Conservation (phyloP, 1,140 invertebrate species). For the Apis mellifera region DNA sequence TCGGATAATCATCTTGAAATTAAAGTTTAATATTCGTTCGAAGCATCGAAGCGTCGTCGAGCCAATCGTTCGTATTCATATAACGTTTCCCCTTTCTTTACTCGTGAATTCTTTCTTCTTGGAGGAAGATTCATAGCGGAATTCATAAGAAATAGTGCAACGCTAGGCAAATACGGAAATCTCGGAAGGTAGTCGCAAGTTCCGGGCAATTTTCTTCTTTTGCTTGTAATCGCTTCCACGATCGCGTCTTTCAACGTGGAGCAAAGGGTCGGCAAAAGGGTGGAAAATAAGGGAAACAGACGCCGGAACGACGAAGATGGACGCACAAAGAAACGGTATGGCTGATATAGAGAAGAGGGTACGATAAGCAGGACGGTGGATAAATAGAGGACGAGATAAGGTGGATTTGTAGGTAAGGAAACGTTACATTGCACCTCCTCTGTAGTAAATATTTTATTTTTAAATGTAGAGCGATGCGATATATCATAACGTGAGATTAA, state of each 20-base stretch:
- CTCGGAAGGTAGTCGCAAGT: conserved; percentile 13
- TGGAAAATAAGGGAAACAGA: conserved; percentile 29
- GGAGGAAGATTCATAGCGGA: conserved; percentile 2
- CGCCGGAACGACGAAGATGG: conserved; percentile 5
- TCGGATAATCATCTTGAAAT: background rate
- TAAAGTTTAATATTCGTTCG: background rate
- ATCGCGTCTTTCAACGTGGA: conserved; percentile 23
- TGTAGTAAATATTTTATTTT: background rate
- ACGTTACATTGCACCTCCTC: background rate
- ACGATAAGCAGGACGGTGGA: conserved; percentile 3
- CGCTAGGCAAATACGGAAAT: conserved; percentile 37
- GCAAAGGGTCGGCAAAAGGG: background rate
- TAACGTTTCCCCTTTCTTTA: background rate
- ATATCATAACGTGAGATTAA: too few species aligned
- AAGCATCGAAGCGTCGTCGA: background rate
- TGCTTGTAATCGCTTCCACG: conserved; percentile 26
- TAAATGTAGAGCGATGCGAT: too few species aligned
- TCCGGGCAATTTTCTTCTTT: conserved; percentile 42
- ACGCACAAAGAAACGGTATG: background rate
- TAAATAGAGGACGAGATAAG: conserved; percentile 14
- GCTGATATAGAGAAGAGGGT: background rate
- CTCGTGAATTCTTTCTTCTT: background rate
- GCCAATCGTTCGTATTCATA: conserved; percentile 5
- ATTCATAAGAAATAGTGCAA: conserved; percentile 45
- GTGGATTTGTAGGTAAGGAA: background rate